Percentiles rank a stretch among this genome's conserved stretches.
Evolutionary conservation across 2,888 invertebrate genomes (phyloP).

Genomic region (Argyra leucocephala): DNA sequence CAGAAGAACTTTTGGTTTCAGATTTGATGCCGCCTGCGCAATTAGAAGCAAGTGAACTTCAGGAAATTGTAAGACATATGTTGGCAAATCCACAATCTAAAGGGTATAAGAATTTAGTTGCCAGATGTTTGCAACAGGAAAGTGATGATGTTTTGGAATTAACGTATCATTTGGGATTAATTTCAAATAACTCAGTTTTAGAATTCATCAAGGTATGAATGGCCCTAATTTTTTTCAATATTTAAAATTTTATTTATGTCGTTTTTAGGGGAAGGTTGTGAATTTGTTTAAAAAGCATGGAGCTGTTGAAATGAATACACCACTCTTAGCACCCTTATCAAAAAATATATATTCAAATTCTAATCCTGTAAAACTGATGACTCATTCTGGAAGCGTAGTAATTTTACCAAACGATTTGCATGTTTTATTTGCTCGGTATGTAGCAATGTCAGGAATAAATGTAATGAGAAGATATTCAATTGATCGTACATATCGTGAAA

Average conservation of each 20-base stretch:
- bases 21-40: slow-evolving; percentile 75
- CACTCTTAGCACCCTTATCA: slow-evolving; percentile 68
- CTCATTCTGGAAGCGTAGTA: slow-evolving; percentile 74
- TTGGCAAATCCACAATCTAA: slow-evolving; percentile 71
- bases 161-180: slow-evolving; percentile 64
- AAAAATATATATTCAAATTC: slow-evolving; percentile 36
- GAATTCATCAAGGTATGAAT: slow-evolving; percentile 39
- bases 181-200: slow-evolving; percentile 40
- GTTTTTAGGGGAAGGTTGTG: slow-evolving; percentile 37
- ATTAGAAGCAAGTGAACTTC: slow-evolving; percentile 75
- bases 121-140: slow-evolving; percentile 41
- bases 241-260: neutral
- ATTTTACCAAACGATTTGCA: slow-evolving; percentile 76
- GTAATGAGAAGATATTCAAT: slow-evolving; percentile 76
- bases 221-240: slow-evolving; percentile 24
- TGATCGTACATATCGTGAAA: slow-evolving; percentile 77
- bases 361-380: slow-evolving; percentile 68
- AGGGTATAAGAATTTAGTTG: slow-evolving; percentile 61
- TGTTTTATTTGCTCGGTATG: slow-evolving; percentile 69
- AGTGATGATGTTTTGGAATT: slow-evolving; percentile 51
- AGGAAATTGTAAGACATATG: slow-evolving; percentile 72
- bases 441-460: slow-evolving; percentile 68
- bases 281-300: slow-evolving; percentile 67
- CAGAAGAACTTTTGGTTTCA: slow-evolving; percentile 72
- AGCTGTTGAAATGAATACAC: slow-evolving; percentile 67